Evolutionary conservation across 2,888 invertebrate genomes (phyloP).

Genomic region (Drosophila planitibia): DNA sequence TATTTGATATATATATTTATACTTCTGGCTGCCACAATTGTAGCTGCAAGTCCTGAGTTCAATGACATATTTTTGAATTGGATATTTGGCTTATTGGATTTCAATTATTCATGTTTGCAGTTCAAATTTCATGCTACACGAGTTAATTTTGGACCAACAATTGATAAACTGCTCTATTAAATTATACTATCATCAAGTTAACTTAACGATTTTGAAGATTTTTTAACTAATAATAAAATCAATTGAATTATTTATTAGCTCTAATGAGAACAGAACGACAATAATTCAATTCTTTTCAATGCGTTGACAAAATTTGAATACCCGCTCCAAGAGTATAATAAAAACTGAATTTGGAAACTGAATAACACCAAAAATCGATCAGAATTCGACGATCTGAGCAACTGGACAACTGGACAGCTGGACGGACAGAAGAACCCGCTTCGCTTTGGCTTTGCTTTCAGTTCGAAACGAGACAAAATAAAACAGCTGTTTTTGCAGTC

Average conservation of each 20-base stretch:
- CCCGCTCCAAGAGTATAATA: conserved; percentile 17
- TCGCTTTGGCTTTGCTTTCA: conserved; percentile 44
- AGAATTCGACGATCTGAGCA: conserved; percentile 36
- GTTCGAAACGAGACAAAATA: conserved; percentile 1
- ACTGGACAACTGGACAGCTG: conserved; percentile 38
- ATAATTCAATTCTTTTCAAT: neutral
- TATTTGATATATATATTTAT: neutral
- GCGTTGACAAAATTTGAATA: neutral
- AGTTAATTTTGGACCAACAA: conserved; percentile 20
- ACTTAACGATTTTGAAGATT: neutral
- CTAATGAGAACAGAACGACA: neutral
- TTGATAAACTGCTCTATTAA: neutral
- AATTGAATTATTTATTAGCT: neutral
- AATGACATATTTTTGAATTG: conserved; percentile 38
- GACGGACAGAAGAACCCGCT: conserved; percentile 27
- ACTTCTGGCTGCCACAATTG: neutral
- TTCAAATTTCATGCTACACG: conserved; percentile 20
- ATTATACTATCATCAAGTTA: neutral
- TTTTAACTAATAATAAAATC: neutral
- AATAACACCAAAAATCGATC: conserved; percentile 60
- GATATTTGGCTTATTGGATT: conserved; percentile 30
- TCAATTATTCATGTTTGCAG: conserved; percentile 28
- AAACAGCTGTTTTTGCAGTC: conserved; percentile 65
- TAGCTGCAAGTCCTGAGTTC: conserved; percentile 21
- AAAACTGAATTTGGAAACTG: conserved; percentile 39